Percentiles rank a stretch among this genome's conserved stretches.
Evolutionary conservation across 2,888 invertebrate species (phyloP).

Genomic region (Philaethria dido): DNA sequence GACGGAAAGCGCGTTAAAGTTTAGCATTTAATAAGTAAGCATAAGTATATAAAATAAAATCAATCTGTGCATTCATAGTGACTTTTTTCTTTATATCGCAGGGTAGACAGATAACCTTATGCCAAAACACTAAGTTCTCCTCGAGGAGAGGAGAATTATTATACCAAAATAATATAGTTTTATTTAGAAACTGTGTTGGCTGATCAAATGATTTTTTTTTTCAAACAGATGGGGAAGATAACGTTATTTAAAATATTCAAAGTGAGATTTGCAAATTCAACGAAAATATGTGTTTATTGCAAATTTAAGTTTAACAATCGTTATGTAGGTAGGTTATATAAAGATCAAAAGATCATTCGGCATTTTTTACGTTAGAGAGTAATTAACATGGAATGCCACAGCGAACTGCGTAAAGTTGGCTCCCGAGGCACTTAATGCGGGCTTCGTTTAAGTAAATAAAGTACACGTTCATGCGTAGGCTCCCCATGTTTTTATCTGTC

Average conservation of each 20-base stretch:
- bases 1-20: too few relatives aligned
- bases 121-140: too few relatives aligned
- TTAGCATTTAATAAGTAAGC: too few relatives aligned
- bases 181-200: not conserved
- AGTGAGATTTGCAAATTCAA: not conserved
- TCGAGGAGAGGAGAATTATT: too few relatives aligned
- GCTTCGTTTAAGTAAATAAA: slow-evolving; percentile 79
- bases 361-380: slow-evolving; percentile 28
- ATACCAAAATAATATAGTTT: not conserved
- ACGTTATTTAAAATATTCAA: not conserved
- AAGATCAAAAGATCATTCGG: slow-evolving; percentile 42
- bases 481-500: slow-evolving; percentile 79
- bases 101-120: too few relatives aligned
- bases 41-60: too few relatives aligned
- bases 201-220: not conserved
- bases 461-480: slow-evolving; percentile 73
- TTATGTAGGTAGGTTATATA: too few relatives aligned
- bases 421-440: slow-evolving; percentile 61
- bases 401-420: slow-evolving; percentile 41
- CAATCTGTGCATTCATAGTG: too few relatives aligned
- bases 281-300: not conserved
- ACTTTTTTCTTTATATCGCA: too few relatives aligned
- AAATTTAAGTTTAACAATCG: too few relatives aligned
- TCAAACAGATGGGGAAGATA: not conserved
- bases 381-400: slow-evolving; percentile 38